phyloP scores from a whole-genome alignment of 2,113 vertebrate species.

The Sylvietta virens region DNA sequence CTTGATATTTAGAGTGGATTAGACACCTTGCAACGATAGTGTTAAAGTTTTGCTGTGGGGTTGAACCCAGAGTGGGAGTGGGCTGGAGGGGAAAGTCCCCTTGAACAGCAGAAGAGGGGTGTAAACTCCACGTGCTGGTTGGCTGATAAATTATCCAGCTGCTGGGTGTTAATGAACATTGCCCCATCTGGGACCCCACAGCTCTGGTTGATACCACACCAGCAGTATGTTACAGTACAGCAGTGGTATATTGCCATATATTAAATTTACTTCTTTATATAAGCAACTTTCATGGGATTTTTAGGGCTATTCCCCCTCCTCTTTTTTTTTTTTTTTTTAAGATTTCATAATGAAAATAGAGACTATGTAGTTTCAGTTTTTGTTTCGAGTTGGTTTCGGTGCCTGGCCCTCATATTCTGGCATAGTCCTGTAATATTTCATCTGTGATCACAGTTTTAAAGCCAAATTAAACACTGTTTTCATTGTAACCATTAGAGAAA shows the following conservation, averaged over 20 bases:
- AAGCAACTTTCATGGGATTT: background rate
- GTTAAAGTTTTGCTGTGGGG: background rate
- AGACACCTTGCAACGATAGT: rapidly evolving
- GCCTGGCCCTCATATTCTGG: background rate
- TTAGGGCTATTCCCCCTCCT: rapidly evolving
- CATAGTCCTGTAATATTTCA: background rate
- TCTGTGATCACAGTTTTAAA: slow-evolving; percentile 12
- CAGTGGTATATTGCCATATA: background rate
- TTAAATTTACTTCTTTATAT: background rate
- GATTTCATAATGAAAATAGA: background rate
- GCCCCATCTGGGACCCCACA: background rate
- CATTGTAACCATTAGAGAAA: slow-evolving; percentile 15
- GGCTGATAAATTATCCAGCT: slow-evolving; percentile 10
- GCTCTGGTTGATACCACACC: background rate
- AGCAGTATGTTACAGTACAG: background rate
- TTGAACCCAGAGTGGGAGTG: background rate
- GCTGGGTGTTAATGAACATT: background rate
- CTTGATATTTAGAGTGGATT: background rate
- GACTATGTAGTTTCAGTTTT: background rate
- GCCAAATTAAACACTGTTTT: slow-evolving; percentile 48
- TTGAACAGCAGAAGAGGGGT: background rate
- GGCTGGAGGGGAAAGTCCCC: background rate
- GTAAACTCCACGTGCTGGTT: background rate
- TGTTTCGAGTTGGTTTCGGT: background rate
- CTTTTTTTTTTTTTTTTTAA: rapidly evolving